Base-by-base conservation (phyloP, 2,797 vertebrate species). In the Danio tinwini region DNA sequence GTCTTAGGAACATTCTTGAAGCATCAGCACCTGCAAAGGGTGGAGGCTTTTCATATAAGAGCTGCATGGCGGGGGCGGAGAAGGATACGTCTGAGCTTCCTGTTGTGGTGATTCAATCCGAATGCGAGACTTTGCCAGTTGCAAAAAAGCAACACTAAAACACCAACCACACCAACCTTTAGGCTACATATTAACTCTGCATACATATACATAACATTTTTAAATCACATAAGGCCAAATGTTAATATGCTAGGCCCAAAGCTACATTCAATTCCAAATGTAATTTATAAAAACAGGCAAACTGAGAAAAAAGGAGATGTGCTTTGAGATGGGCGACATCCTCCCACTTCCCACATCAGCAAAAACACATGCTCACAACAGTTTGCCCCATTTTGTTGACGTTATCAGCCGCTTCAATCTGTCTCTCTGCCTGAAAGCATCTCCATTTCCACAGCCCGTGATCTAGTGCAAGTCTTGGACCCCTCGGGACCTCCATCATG, bases 91-190 rank as follows among this genome's bases (percentile, higher is more conserved):
- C 52, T 69, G 14, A 76, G 80, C 89, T 94, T 93, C 93, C 93
- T 94, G 91, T 93, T 94, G 92, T 90, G 90, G 89, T 86, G 91
- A 88, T 78, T 85, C 53, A 56, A 78, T 62, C 68, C 17, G 88
- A 81, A 83, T 86, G 85, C 68, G 79, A 89, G 81, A 74, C 62
- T 86, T 82, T 86, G 76, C 81, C 81, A 84, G 83, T 72, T 89
- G 89, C 73, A 78, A 45, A 29, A 29, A 29, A 58, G 82, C 80
- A 78, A 37, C 12, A 50, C 61, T 69, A 42, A 73, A 56, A 8
- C 29, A 2, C 4, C n/a, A 64, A 65, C 69, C 40, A 65, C 61
- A 65, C 11, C 40, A 73, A 45, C 16, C 11, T 49, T 80, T 14
- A 29, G 29, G 29, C 29, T 29, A 65, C 6, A 53, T 49, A 64